phyloP scores from a whole-genome alignment of 2,888 invertebrate genomes.

The Stenoptilia bipunctidactyla region DNA sequence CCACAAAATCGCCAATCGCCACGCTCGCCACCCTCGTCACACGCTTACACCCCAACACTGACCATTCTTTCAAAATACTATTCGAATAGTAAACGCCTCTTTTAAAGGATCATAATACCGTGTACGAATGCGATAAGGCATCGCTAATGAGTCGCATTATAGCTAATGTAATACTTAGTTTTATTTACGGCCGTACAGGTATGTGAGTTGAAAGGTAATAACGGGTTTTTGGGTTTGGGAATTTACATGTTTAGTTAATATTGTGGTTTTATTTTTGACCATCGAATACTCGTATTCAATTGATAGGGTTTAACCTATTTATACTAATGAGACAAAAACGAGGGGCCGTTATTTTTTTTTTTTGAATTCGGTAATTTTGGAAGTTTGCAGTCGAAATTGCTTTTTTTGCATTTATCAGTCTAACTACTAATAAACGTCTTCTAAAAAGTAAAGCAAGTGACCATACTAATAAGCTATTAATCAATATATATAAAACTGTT shows the following conservation, averaged over 20 bases:
- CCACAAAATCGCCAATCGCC: too few relatives aligned
- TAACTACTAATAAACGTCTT: too few relatives aligned
- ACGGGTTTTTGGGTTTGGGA: not conserved
- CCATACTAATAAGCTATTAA: too few relatives aligned
- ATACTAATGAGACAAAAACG: too few relatives aligned
- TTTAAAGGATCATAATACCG: conserved; percentile 60
- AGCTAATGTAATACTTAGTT: conserved; percentile 25
- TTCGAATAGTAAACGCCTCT: conserved; percentile 35
- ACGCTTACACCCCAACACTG: not conserved
- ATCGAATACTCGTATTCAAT: not conserved
- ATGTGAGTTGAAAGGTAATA: not conserved
- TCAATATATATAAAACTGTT: too few relatives aligned
- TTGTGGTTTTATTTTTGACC: not conserved
- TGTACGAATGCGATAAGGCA: conserved; percentile 48
- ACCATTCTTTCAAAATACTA: conserved; percentile 17
- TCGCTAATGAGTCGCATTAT: conserved; percentile 54
- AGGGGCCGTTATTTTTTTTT: too few relatives aligned
- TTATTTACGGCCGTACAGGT: not conserved
- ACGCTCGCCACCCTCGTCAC: too few relatives aligned
- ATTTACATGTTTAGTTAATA: not conserved
- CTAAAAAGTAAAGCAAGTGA: too few relatives aligned
- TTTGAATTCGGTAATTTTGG: too few relatives aligned
- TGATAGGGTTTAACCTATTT: too few relatives aligned
- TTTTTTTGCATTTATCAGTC: too few relatives aligned
- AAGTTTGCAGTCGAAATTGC: too few relatives aligned